phyloP scores from a whole-genome alignment of 2,113 vertebrate species.

The Phrynocephalus versicolor region DNA sequence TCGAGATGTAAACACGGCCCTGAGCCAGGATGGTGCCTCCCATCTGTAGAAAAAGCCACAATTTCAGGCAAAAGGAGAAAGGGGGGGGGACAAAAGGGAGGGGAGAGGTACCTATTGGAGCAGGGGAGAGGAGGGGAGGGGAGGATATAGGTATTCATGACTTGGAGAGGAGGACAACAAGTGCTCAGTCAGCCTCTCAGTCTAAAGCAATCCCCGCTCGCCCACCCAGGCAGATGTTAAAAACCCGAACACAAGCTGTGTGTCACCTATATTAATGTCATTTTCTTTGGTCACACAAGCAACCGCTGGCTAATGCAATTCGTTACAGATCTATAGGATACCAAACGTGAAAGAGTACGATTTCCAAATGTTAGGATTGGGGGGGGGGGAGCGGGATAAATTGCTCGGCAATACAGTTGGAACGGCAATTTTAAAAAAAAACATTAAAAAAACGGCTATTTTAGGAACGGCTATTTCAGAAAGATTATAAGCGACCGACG shows the following conservation, averaged over 20 bases:
- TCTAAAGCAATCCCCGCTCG: rapidly evolving
- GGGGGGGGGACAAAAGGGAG: background rate
- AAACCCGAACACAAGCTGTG: background rate
- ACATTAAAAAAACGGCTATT: background rate
- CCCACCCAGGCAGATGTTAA: background rate
- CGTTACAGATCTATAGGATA: background rate
- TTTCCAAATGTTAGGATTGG: background rate
- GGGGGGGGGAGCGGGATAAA: rapidly evolving
- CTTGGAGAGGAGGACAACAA: background rate
- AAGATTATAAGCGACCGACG: background rate
- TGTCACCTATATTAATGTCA: rapidly evolving
- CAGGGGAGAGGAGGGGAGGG: background rate
- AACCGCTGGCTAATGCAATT: too few species aligned
- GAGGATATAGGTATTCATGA: background rate
- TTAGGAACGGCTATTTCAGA: background rate
- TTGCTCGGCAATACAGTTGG: too few species aligned
- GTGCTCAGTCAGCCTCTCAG: too few species aligned
- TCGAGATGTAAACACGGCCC: constrained; percentile 39
- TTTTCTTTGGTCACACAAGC: too few species aligned
- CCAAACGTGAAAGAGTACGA: background rate
- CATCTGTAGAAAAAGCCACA: constrained; percentile 37
- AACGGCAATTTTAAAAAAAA: too few species aligned
- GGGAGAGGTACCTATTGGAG: background rate
- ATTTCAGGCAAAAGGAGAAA: background rate
- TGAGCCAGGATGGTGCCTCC: constrained; percentile 23